Conservation (phyloP, 2,797 vertebrate genomes). For the Enteromius treurensis region DNA sequence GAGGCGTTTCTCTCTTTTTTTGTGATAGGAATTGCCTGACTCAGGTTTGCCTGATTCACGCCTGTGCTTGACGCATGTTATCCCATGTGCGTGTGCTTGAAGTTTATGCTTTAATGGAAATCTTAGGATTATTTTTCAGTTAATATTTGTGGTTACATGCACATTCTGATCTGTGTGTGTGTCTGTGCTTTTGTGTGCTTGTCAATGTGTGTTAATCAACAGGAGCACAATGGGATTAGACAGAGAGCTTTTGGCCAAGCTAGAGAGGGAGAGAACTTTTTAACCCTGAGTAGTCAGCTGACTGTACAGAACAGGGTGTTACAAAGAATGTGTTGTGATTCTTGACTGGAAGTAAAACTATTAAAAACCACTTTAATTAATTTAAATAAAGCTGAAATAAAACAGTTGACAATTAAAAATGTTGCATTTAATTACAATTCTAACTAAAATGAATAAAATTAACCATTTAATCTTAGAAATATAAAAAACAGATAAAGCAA, state of each 20-base stretch:
- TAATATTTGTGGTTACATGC: conserved; percentile 7
- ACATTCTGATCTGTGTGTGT: conserved; percentile 5
- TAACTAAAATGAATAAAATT: background rate
- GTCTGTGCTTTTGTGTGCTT: conserved; percentile 30
- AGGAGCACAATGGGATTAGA: conserved; percentile 44
- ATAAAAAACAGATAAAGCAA: background rate
- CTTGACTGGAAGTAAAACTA: background rate
- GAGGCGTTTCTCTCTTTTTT: conserved; percentile 28
- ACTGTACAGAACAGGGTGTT: conserved; percentile 55
- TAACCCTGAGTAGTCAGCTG: conserved; percentile 68
- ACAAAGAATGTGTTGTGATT: conserved; percentile 12
- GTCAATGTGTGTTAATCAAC: conserved; percentile 36
- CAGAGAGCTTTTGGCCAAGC: conserved; percentile 21
- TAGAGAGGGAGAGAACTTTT: conserved; percentile 64
- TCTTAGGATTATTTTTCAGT: conserved; percentile 1
- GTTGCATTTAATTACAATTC: background rate
- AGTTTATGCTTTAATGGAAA: background rate
- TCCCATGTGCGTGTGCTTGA: background rate
- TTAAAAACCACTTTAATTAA: background rate
- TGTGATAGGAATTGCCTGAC: background rate
- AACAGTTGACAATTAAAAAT: background rate
- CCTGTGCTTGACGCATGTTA: background rate
- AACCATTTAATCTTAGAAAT: background rate
- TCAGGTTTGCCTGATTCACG: background rate
- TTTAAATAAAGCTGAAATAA: background rate